Base-by-base conservation (phyloP, 2,888 invertebrate species). In the Ctenicera cuprea region DNA sequence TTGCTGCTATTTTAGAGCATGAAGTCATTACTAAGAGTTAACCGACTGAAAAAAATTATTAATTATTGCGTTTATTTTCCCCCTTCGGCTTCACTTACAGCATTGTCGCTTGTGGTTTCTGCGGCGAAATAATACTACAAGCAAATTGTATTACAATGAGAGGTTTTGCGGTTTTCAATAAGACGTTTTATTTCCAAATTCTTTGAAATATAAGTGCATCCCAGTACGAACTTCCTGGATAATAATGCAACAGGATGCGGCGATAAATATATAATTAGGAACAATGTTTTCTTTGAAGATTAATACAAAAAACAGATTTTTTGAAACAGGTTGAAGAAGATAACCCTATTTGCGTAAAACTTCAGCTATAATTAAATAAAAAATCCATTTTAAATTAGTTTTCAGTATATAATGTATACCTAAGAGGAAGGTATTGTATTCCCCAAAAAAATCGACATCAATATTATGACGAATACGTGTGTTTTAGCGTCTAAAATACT, bases 1-100 rank as follows among this genome's bases (percentile, higher is more conserved):
- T 38, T 59, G 38, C 12, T 59, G 59, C 57, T 67, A 67, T 67
- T 67, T 67, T 67, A 43, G 45, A 59, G 11, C n/a, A 67, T 57
- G 67, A 67, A 59, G 57, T 67, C 67, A 67, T 67, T 66, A 66
- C 22, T 41, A 14, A 54, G 54, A 22, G 66, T 38, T 52, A 20
- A 33, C 16, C 37, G 41, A 41, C 14, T 22, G 66, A 54, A 54
- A 66, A 66, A 66, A 18, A 33, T 45, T 26, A 66, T 66, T 54
- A 54, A 65, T 65, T 43, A 16, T 41, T 38, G 26, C 38, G 37
- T 54, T 41, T 54, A 66, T 54, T 54, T 64, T 45, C 41, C n/a
- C 14, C 54, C 65, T 37, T 16, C 9, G 33, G 50, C 22, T 65
- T 65, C 52, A 48, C 50, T 48, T 43, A 52, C 65, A 18, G 48